Percentiles rank a stretch among this genome's conserved stretches.
Evolutionary conservation across 2,797 vertebrate genomes (phyloP).

Genomic region (Spizella passerina): DNA sequence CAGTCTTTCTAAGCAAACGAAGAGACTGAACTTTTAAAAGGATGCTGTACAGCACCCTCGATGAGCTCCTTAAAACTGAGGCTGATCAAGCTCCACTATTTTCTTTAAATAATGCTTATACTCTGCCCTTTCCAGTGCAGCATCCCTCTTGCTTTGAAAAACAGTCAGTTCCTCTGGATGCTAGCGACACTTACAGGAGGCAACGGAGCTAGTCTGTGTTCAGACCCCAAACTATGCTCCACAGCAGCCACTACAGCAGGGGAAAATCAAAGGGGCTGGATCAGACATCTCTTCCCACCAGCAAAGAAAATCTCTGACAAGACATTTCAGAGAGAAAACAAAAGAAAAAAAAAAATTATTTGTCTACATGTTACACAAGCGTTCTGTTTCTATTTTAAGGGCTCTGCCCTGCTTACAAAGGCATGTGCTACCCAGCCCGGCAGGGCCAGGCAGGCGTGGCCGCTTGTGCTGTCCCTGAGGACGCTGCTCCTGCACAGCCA

Average conservation of each 20-base stretch:
- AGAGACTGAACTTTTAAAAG: not conserved
- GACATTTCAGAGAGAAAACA: not conserved
- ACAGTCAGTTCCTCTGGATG: constrained; percentile 5
- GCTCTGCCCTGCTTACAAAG: not conserved
- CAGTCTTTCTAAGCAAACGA: constrained; percentile 13
- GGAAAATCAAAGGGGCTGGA: not conserved
- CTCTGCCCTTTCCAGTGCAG: not conserved
- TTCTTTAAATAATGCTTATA: not conserved
- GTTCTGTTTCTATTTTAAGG: not conserved
- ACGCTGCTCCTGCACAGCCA: not conserved
- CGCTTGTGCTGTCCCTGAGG: not conserved
- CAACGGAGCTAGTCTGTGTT: not conserved
- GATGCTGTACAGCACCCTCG: not conserved
- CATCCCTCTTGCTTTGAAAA: not conserved
- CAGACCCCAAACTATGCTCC: not conserved
- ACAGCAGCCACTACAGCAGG: not conserved
- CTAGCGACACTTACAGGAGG: constrained; percentile 54
- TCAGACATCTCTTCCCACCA: not conserved
- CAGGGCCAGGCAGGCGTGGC: not conserved
- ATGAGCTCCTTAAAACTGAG: not conserved
- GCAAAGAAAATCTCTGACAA: not conserved
- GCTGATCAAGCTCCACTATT: not conserved
- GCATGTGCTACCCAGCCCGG: fast-evolving
- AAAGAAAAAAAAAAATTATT: not conserved
- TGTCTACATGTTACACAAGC: not conserved